Base-by-base conservation (phyloP, 2,888 invertebrate genomes). In the Atherix ibis region DNA sequence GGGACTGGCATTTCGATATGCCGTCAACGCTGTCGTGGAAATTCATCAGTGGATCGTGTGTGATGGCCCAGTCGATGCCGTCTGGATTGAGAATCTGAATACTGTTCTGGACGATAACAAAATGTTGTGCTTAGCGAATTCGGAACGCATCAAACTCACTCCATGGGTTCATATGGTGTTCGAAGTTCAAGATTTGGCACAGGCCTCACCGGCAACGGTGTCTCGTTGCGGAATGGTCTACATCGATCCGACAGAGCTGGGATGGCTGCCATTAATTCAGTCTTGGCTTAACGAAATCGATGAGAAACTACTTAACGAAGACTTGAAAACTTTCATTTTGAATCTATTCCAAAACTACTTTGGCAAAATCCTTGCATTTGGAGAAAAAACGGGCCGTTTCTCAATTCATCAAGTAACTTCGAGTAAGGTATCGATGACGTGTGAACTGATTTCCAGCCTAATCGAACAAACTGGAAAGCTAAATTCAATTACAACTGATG, bases 51-150 rank as follows among this genome's bases (percentile, higher is more conserved):
- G 89, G 89, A 70, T 89, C 34, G 73, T 88, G 27, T 88, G 87
- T 56, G 89, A 89, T 53, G 89, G 89, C 0, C 89, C 84, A 0
- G 88, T 91, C 1, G 89, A 89, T 55, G 88, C 89, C 0, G 77
- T 88, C 14, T 91, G 91, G 89, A 89, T 91, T 42, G 91, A 91
- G 58, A 89, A 88, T 53, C 75, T 91, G 72, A 89, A 89, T 57
- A 87, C 89, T 0, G 88, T 88, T 0, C 65, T 89, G 5, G 91
- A 91, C 51, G 89, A 91, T 52, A 91, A 91, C 55, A 91, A 89
- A 63, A 87, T 89, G 85, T 58, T 91, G 24, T 89, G 89, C 48
- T 63, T 91, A 24, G 87, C 88, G 2, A 89, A 89, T 65, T 87
- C 87, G 1, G 89, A 87, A 58, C 67, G 87, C 39, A 91, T 91